Conservation (phyloP, 2,113 vertebrate genomes). For the Leuciscus idus region DNA sequence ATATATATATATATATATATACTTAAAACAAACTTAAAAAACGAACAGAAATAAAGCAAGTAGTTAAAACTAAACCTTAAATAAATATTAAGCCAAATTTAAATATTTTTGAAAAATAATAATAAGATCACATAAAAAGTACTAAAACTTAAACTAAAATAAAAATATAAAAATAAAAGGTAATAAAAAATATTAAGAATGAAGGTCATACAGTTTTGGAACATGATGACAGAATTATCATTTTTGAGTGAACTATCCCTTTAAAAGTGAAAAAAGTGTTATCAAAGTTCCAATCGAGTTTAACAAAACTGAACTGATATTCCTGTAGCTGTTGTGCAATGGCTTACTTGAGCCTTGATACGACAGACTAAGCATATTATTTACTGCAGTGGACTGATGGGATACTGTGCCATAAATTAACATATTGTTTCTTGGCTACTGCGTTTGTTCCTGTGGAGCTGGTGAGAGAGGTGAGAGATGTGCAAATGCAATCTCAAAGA, state of each 20-base stretch:
- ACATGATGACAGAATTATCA: neutral
- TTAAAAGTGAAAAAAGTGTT: neutral
- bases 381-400: conserved; percentile 2
- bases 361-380: neutral
- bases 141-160: neutral
- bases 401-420: neutral
- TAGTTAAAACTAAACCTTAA: neutral
- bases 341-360: neutral
- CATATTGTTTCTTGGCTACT: conserved; percentile 7
- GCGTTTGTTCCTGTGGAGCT: neutral
- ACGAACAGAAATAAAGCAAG: too few relatives aligned
- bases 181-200: neutral
- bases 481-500: conserved; percentile 22
- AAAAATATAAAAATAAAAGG: neutral
- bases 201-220: neutral
- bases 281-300: neutral
- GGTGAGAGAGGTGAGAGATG: too few relatives aligned
- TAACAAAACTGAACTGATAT: neutral
- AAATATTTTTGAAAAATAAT: neutral
- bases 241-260: neutral
- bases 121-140: neutral
- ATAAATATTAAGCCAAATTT: neutral
- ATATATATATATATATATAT: too few relatives aligned
- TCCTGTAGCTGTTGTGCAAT: neutral
- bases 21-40: too few relatives aligned